Percentiles rank a stretch among this genome's conserved stretches.
phyloP scores from a whole-genome alignment of 2,797 vertebrate species.

The Ctenopoma multispine region DNA sequence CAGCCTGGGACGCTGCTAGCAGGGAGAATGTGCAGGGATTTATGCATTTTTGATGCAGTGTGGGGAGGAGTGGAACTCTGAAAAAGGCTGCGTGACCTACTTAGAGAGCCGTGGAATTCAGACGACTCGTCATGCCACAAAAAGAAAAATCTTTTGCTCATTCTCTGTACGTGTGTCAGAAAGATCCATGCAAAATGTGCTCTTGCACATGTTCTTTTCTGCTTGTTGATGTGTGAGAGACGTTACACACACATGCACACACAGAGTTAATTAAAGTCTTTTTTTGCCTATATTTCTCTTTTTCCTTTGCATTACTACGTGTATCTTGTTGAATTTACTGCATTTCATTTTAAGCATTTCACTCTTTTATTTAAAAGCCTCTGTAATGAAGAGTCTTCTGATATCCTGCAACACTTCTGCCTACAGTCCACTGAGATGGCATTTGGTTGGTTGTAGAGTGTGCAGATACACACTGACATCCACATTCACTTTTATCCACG shows the following conservation, averaged over 20 bases:
- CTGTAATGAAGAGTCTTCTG: slow-evolving; percentile 46
- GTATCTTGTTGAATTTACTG: slow-evolving; percentile 32
- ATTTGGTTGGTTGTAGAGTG: slow-evolving; percentile 34
- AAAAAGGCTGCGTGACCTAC: slow-evolving; percentile 86
- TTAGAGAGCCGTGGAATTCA: slow-evolving; percentile 81
- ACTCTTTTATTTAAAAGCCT: slow-evolving; percentile 59
- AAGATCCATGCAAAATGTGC: slow-evolving; percentile 49
- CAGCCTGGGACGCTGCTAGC: slow-evolving; percentile 72
- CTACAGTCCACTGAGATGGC: slow-evolving; percentile 44
- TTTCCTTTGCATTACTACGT: slow-evolving; percentile 41
- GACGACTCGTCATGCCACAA: slow-evolving; percentile 72
- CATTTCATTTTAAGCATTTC: slow-evolving; percentile 53
- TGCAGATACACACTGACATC: slow-evolving; percentile 3
- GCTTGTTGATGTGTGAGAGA: slow-evolving; percentile 28
- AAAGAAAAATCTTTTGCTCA: slow-evolving; percentile 62
- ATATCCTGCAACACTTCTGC: slow-evolving; percentile 50
- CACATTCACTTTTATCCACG: slow-evolving; percentile 21
- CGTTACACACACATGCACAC: background rate
- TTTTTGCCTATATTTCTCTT: slow-evolving; percentile 13
- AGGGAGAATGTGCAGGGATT: slow-evolving; percentile 80
- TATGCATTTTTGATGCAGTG: slow-evolving; percentile 86
- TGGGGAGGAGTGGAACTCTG: slow-evolving; percentile 80
- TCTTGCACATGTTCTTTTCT: slow-evolving; percentile 30
- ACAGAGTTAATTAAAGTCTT: slow-evolving; percentile 8
- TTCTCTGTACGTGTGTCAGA: slow-evolving; percentile 50